Evolutionary conservation across 2,113 vertebrate genomes (phyloP).

Genomic region (Albula goreensis): DNA sequence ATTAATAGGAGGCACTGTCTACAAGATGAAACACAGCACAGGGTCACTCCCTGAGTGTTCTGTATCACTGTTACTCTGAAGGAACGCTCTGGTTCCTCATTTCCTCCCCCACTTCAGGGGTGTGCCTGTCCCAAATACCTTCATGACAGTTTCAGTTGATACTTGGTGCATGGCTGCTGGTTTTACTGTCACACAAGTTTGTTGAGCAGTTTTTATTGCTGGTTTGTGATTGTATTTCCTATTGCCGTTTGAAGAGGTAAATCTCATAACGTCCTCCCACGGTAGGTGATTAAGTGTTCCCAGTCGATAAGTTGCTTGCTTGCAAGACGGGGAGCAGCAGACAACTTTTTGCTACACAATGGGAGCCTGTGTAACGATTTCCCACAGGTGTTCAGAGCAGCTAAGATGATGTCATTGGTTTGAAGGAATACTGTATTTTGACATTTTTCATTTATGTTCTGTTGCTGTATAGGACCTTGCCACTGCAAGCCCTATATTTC

Average conservation of each 20-base stretch:
- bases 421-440: not conserved
- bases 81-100: not conserved
- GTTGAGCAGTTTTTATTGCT: slow-evolving; percentile 42
- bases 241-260: not conserved
- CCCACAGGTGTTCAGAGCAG: slow-evolving; percentile 33
- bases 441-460: slow-evolving; percentile 2
- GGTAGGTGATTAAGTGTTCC: not conserved
- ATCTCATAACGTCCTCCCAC: slow-evolving; percentile 1
- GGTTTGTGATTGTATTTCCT: slow-evolving; percentile 57
- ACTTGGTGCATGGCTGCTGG: not conserved
- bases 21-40: not conserved
- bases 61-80: not conserved
- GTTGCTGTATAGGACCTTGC: no score
- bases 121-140: not conserved
- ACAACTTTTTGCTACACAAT: slow-evolving; percentile 11
- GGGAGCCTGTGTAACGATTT: not conserved
- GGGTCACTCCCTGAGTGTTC: not conserved
- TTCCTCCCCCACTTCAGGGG: not conserved
- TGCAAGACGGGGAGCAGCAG: not conserved
- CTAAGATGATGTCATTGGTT: not conserved
- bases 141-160: not conserved
- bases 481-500: not conserved
- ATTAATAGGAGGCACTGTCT: not conserved
- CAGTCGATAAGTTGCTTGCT: not conserved
- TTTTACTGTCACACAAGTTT: not conserved